phyloP scores from a whole-genome alignment of 2,888 invertebrate genomes.

The Eudasyphora cyanicolor region DNA sequence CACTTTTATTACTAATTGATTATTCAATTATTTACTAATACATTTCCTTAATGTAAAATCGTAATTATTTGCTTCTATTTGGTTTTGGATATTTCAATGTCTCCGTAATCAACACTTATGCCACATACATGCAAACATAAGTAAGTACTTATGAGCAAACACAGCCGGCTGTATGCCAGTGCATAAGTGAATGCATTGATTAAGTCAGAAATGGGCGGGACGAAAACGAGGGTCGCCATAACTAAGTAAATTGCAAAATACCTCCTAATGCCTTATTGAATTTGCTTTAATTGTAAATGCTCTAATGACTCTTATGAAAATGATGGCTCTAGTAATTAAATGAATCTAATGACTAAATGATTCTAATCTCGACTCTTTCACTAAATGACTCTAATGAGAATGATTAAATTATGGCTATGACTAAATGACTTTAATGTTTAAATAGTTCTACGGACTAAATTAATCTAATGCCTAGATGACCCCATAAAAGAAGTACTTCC shows the following conservation, averaged over 20 bases:
- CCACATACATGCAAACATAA: background rate
- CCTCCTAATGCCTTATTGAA: background rate
- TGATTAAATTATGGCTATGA: too few relatives aligned
- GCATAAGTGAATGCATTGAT: background rate
- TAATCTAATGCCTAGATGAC: too few relatives aligned
- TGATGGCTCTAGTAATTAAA: too few relatives aligned
- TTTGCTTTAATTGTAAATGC: too few relatives aligned
- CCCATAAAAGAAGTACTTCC: too few relatives aligned
- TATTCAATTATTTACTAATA: conserved; percentile 32
- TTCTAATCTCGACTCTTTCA: too few relatives aligned
- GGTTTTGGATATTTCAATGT: background rate
- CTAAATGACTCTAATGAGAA: too few relatives aligned
- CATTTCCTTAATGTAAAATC: conserved; percentile 34
- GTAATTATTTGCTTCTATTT: conserved; percentile 22
- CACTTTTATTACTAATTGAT: conserved; percentile 13
- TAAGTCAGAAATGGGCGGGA: background rate
- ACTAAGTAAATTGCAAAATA: background rate
- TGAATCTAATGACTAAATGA: too few relatives aligned
- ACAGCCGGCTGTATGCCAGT: background rate
- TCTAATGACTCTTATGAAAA: too few relatives aligned
- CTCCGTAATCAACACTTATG: conserved; percentile 16
- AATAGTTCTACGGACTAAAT: too few relatives aligned
- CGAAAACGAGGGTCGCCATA: background rate
- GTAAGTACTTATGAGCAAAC: background rate
- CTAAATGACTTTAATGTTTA: too few relatives aligned